Evolutionary conservation across 2,113 vertebrate genomes (phyloP), one percentile per base, ranked within the genome.

Genomic region (Phyllostomus hastatus): DNA sequence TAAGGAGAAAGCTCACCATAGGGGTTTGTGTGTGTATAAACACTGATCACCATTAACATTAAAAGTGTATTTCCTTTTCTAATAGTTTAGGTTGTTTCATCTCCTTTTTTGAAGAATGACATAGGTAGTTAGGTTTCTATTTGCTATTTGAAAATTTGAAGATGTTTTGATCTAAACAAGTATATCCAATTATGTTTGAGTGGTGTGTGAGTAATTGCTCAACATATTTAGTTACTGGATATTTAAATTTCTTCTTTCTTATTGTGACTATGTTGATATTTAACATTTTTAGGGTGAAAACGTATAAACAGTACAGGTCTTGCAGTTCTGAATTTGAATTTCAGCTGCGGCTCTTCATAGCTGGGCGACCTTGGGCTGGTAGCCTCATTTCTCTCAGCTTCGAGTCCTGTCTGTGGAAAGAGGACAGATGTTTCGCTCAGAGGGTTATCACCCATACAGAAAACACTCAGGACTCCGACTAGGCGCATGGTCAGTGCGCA

Each of bases 221-320:
- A 91, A 81, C 35, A 41, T 80, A 75, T 85, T 91, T 95, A 46
- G 24, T 78, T 75, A 59, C 54, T 64, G 43, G 41, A 52, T 90
- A 69, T 61, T 88, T 57, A 90, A 11, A 78, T 94, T 88, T 75
- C 9, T 28, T 90, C 16, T 94, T 92, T n/a, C 57, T 86, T 86
- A 64, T 92, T 89, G 48, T 86, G 22, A 72, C 10, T 28, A 72
- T 90, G 90, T 90, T 92, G 46, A 80, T 61, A 33, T 38, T 93
- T 91, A 92, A 59, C 66, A 78, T 89, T 94, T 94, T 94, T 76
- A 87, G 87, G 33, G 33, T 90, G 69, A 28, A 46, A 79, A 95
- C 83, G 26, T 82, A 90, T 67, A 90, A 79, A 83, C 79, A 84
- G 69, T 17, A 35, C 31, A 79, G 54, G 24, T 19, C 10, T 92